Evolutionary conservation across 2,797 vertebrate species (phyloP).

Genomic region (Carapus acus): DNA sequence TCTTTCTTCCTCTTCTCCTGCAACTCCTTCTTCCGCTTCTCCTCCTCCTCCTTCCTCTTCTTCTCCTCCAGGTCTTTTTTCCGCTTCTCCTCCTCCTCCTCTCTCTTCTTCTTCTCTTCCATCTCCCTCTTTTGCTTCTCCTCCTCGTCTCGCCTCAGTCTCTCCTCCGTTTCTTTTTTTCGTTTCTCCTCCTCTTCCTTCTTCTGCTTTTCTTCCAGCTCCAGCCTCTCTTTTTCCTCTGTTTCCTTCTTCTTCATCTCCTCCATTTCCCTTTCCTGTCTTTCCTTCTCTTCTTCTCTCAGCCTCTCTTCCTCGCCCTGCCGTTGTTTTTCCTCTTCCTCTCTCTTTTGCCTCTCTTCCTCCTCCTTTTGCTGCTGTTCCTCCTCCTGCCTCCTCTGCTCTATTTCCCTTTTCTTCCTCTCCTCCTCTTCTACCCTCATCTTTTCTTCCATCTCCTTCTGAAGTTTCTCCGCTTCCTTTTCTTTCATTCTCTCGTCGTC

Average conservation of each 20-base stretch:
- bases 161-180: slow-evolving; percentile 38
- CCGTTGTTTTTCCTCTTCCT: slow-evolving; percentile 23
- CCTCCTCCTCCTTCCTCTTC: slow-evolving; percentile 25
- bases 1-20: slow-evolving; percentile 32
- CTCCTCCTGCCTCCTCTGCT: slow-evolving; percentile 32
- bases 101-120: slow-evolving; percentile 2
- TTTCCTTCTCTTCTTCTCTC: slow-evolving; percentile 38
- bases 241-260: slow-evolving; percentile 11
- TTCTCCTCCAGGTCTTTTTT: slow-evolving; percentile 39
- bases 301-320: slow-evolving; percentile 17
- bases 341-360: slow-evolving; percentile 26
- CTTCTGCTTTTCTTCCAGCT: slow-evolving; percentile 31
- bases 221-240: slow-evolving; percentile 7
- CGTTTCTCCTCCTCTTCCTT: slow-evolving; percentile 26
- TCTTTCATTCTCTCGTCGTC: slow-evolving; percentile 29
- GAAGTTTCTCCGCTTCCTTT: slow-evolving; percentile 22
- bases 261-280: slow-evolving; percentile 31
- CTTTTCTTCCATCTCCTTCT: slow-evolving; percentile 44
- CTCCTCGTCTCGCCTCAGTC: slow-evolving; percentile 34
- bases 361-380: slow-evolving; percentile 36
- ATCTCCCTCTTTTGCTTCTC: slow-evolving; percentile 16
- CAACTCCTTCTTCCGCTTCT: slow-evolving; percentile 13
- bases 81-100: slow-evolving; percentile 29
- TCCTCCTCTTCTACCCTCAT: slow-evolving; percentile 33
- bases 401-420: slow-evolving; percentile 34